Percentiles rank a stretch among this genome's conserved stretches.
phyloP scores from a whole-genome alignment of 2,113 vertebrate genomes.

The Cinclus cinclus region DNA sequence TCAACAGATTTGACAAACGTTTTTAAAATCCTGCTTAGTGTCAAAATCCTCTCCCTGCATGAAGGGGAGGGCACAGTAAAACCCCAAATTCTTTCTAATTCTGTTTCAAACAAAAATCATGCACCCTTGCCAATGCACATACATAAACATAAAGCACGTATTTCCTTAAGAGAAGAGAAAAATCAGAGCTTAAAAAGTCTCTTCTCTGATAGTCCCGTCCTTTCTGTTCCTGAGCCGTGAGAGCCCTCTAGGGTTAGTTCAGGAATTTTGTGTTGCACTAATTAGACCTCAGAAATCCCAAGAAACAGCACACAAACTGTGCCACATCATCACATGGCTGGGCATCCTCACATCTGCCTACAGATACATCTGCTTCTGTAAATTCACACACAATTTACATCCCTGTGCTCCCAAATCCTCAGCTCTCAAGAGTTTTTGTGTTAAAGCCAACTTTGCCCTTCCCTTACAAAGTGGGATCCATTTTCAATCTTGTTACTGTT shows the following conservation, averaged over 20 bases:
- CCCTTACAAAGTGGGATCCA: accelerated
- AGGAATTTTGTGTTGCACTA: neutral
- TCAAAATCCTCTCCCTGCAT: neutral
- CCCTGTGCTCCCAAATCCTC: neutral
- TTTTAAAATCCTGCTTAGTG: neutral
- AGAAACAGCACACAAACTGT: neutral
- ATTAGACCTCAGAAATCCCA: neutral
- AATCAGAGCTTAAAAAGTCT: neutral
- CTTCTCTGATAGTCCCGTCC: neutral
- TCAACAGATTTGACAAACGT: neutral
- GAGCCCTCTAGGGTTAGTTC: constrained; percentile 57
- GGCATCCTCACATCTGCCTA: neutral
- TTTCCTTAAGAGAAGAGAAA: neutral
- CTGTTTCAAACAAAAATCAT: neutral
- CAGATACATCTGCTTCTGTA: neutral
- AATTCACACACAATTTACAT: neutral
- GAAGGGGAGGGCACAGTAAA: neutral
- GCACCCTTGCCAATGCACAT: neutral
- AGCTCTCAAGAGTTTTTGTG: neutral
- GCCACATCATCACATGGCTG: neutral
- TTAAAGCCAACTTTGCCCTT: neutral
- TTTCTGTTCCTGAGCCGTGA: neutral
- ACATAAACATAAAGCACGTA: neutral
- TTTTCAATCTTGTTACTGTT: neutral
- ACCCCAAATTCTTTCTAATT: neutral